phyloP scores from a whole-genome alignment of 1,140 invertebrate genomes.

The Leptopilina clavipes region DNA sequence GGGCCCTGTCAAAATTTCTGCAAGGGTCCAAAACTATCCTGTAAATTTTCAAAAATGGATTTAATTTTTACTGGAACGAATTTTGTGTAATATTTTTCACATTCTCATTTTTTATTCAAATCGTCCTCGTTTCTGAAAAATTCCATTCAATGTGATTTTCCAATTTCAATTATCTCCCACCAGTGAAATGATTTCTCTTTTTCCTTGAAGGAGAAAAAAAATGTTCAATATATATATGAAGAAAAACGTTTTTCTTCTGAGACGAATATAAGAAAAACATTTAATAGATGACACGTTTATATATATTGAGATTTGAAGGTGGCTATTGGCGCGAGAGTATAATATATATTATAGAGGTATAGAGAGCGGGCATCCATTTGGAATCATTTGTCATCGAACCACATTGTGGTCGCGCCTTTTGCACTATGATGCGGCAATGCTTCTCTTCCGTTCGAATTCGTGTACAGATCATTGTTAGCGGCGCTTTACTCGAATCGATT shows the following conservation, averaged over 20 bases:
- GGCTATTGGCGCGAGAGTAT: conserved; percentile 48
- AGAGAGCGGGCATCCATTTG: conserved; percentile 3
- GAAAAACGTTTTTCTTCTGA: background rate
- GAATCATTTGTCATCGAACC: conserved; percentile 72
- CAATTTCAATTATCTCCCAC: background rate
- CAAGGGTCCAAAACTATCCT: too few relatives aligned
- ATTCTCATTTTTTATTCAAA: too few relatives aligned
- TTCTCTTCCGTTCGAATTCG: conserved; percentile 39
- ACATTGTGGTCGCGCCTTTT: conserved; percentile 73
- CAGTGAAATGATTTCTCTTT: background rate
- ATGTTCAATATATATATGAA: background rate
- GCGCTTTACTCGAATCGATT: conserved; percentile 54
- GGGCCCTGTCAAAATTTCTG: too few relatives aligned
- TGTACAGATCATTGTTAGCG: conserved; percentile 63
- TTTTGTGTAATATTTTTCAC: too few relatives aligned
- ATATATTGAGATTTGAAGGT: conserved; percentile 48
- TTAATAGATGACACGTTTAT: conserved; percentile 48
- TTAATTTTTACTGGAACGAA: too few relatives aligned
- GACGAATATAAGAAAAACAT: conserved; percentile 52
- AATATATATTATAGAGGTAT: background rate
- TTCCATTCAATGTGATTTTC: too few relatives aligned
- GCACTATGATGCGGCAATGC: conserved; percentile 45
- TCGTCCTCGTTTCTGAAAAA: too few relatives aligned
- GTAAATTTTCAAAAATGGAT: too few relatives aligned
- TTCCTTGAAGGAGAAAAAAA: background rate